Percentiles rank a stretch among this genome's conserved stretches.
Evolutionary conservation across 2,888 invertebrate genomes (phyloP).

Genomic region (Eristalis tenax): DNA sequence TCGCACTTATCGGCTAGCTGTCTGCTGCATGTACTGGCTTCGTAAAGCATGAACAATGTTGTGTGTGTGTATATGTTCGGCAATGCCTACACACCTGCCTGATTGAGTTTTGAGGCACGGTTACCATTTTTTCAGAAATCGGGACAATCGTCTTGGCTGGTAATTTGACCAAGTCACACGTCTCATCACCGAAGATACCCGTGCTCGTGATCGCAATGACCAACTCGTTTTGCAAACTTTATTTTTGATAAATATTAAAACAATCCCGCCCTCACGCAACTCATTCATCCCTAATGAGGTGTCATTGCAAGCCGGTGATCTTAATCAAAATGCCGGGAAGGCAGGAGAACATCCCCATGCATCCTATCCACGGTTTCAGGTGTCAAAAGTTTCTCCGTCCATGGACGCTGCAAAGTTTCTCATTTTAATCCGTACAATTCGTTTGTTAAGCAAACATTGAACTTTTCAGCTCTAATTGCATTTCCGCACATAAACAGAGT

Average conservation of each 20-base stretch:
- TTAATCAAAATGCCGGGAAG: neutral
- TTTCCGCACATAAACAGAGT: conserved; percentile 43
- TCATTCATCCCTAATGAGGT: neutral
- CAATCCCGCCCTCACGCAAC: neutral
- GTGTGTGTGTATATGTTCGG: neutral
- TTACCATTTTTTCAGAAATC: too few relatives aligned
- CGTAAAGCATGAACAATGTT: neutral
- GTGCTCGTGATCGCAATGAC: neutral
- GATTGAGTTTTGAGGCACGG: too few relatives aligned
- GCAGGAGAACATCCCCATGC: neutral
- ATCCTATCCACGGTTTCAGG: neutral
- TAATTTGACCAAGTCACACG: neutral
- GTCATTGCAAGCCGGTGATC: neutral
- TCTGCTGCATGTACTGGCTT: too few relatives aligned
- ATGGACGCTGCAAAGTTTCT: neutral
- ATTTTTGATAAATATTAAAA: neutral
- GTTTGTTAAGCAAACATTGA: conserved; percentile 21
- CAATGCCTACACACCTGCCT: too few relatives aligned
- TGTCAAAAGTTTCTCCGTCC: neutral
- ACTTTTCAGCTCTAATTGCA: conserved; percentile 49
- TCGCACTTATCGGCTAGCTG: too few relatives aligned
- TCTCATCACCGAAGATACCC: neutral
- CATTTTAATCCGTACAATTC: neutral
- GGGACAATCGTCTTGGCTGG: too few relatives aligned
- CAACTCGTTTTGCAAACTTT: neutral